These are phyloP conservation scores for Graphium colonna DNA, from an alignment of 2,888 invertebrate genomes.

Conservation along the genomic window DNA sequence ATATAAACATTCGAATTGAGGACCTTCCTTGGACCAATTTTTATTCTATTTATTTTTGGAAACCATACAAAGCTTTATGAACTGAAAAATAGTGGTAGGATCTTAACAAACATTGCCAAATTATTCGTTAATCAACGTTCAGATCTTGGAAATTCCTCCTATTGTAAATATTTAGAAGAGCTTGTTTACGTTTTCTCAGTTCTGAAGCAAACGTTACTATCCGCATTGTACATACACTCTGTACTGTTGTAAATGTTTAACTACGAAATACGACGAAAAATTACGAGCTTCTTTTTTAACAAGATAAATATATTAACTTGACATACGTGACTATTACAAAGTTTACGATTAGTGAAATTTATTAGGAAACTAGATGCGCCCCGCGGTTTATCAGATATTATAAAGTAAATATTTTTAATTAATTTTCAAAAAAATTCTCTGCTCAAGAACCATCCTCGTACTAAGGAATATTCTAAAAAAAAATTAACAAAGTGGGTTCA, in stretches of 20 bases:
- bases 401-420: too few species aligned
- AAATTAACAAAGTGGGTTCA: too few species aligned
- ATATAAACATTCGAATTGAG: too few species aligned
- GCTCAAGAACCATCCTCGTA: too few species aligned
- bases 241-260: constrained; percentile 4
- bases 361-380: neutral
- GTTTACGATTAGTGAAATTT: neutral
- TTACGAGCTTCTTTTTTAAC: neutral
- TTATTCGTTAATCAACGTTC: constrained; percentile 26
- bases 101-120: neutral
- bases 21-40: too few species aligned
- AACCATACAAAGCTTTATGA: neutral
- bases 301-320: neutral
- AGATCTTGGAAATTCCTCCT: constrained; percentile 32
- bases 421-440: neutral
- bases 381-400: too few species aligned
- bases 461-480: too few species aligned
- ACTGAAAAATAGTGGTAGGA: neutral
- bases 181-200: constrained; percentile 37
- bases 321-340: neutral
- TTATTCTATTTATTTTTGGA: too few species aligned
- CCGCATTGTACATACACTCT: constrained; percentile 33
- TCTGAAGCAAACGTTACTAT: constrained; percentile 43
- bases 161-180: constrained; percentile 50
- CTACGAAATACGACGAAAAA: neutral